Evolutionary conservation across 2,113 vertebrate species (phyloP), one percentile per base, ranked within the genome.

Genomic region (Chionomys nivalis): DNA sequence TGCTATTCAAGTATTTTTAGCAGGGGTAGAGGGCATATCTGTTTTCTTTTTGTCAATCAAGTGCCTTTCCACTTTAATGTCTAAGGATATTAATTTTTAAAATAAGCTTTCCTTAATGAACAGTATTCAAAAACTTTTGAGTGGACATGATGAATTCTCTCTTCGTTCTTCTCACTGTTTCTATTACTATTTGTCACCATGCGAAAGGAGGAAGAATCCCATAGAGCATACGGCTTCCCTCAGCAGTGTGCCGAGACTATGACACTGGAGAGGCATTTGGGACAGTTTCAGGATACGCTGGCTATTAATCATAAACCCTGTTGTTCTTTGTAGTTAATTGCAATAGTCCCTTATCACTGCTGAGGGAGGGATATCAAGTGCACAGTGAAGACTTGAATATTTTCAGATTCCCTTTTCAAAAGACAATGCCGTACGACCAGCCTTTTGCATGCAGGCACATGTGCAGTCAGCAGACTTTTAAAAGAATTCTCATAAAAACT

Each of bases 401-500:
- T 89, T 91, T 73, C 87, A 90, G 33, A 70, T 77, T 94, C 70
- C 14, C 16, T 89, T 94, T 76, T 24, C 58, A 73, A 76, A 89
- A 90, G 31, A 70, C 24, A 90, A 33, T 68, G 90, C 12, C 4
- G 39, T 85, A 11, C 31, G 76, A 73, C 26, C 44, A 87, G 42
- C n/a, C 52, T 79, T 81, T n/a, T 95, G 4, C 36, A 89, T 7
- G 7, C 3, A 42, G 17, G 42, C 5, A 79, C 17, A 79, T 4
- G 52, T 63, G 49, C 8, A 88, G 31, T 7, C 49, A 66, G 24
- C 85, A 11, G 13, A 91, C 76, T 96, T 96, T 96, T 33, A 73
- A 86, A 96, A 94, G 28, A 55, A 73, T 73, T 94, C 28, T 88
- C 83, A 93, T n/a, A 75, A 88, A 95, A 93, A 11, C 26, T 92